Base-by-base conservation (phyloP, 2,888 invertebrate genomes). In the Ophraella communa region DNA sequence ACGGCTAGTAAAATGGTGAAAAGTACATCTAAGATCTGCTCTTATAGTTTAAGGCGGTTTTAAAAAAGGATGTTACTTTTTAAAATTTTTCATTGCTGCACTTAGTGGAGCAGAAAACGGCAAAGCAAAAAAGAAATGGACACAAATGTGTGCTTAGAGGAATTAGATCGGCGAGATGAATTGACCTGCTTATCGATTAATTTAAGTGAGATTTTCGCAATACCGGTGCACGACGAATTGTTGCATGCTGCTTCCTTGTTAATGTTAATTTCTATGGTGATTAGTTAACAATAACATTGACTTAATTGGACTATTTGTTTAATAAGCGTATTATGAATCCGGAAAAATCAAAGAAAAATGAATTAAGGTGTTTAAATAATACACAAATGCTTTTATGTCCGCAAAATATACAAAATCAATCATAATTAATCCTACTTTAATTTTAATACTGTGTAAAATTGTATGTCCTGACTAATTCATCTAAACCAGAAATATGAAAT, bases 91-190 rank as follows among this genome's bases (percentile, higher is more conserved):
- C 74, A 71, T 73, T 68, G 79, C 77, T 71, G 74, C 70, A 78
- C 78, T 81, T 81, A 82, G 81, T 82, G 81, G 81, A 82, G 82
- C 82, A 81, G 76, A 80, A 78, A 79, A 77, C 76, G 75, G 69
- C 45, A 45, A 24, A 61, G 67, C 64, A 72, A 73, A 73, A 74
- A 72, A 66, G 70, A 70, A 77, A 77, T 74, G 74, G 69, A 69
- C 33, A 68, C 72, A 78, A 77, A 76, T 76, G 70, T 74, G 67
- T 73, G 77, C 75, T 76, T 75, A 76, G 73, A 77, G 74, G 73
- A 67, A 64, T 67, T 70, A 66, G 71, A 64, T 64, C 66, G 66
- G 65, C 69, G 71, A 73, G 76, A 77, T 69, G 66, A 63, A 61
- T 30, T 68, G 70, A 78, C 78, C 78, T 74, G 74, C 76, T 76